A percentile compares a stretch with the other conserved stretches of the same genome.
These are phyloP conservation scores for Hydrotaea cyrtoneurina DNA, from an alignment of 2,888 invertebrate genomes.

Conservation along the genomic window DNA sequence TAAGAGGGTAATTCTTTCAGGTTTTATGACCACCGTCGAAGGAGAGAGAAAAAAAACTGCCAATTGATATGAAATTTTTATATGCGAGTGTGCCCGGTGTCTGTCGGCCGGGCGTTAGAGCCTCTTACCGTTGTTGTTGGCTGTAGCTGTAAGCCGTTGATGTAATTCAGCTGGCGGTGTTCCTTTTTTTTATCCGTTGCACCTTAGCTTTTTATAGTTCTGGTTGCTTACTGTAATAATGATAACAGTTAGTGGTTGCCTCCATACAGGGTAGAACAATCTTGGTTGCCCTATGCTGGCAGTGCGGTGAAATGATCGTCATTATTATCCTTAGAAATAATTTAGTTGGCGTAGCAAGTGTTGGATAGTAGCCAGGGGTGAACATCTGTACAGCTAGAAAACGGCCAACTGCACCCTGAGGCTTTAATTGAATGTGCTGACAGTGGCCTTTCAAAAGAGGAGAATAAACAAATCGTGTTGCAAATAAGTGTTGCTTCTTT, in stretches of 20 bases:
- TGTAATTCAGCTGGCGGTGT: constrained; percentile 45
- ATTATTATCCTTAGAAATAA: no score
- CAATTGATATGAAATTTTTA: constrained; percentile 65
- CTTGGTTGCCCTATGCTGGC: no score
- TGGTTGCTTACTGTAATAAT: constrained; percentile 11
- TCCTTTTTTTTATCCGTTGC: constrained; percentile 34
- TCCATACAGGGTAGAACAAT: neutral
- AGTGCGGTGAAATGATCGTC: neutral
- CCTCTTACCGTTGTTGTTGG: neutral
- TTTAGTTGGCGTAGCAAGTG: no score
- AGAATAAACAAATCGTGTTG: no score
- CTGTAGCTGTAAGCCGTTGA: neutral
- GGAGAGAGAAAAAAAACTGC: constrained; percentile 38
- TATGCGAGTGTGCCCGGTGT: neutral
- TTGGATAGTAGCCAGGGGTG: no score
- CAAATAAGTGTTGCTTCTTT: no score
- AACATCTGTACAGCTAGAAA: no score
- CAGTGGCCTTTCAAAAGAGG: no score
- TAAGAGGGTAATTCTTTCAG: constrained; percentile 58
- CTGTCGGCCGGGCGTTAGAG: neutral
- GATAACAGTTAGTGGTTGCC: neutral
- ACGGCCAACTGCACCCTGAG: no score
- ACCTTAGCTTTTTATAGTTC: constrained; percentile 54
- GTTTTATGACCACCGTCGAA: constrained; percentile 47
- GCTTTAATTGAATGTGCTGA: no score